Evolutionary conservation across 2,797 vertebrate species (phyloP).

Genomic region (Hydrophis major): DNA sequence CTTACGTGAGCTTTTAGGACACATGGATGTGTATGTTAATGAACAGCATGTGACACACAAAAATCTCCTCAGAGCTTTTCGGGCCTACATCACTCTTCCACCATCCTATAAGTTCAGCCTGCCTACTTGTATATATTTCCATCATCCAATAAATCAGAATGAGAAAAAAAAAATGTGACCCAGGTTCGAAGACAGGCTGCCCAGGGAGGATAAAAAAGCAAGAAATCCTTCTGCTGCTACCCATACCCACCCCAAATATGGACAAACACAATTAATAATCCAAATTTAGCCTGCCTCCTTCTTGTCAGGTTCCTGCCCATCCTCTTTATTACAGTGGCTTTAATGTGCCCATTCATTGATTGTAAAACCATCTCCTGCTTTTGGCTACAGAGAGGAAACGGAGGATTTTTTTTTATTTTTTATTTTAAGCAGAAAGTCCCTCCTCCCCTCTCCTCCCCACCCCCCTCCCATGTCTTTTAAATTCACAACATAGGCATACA

Average conservation of each 20-base stretch:
- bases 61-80: background rate
- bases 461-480: background rate
- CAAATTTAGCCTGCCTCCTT: background rate
- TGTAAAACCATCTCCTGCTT: background rate
- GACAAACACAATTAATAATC: conserved; percentile 12
- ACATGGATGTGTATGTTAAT: background rate
- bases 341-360: conserved; percentile 7
- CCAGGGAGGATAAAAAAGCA: background rate
- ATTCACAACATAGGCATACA: conserved; percentile 2
- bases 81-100: background rate
- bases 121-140: conserved; percentile 1
- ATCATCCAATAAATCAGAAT: background rate
- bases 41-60: background rate
- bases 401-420: background rate
- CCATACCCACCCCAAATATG: background rate
- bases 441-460: background rate
- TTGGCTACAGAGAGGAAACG: background rate
- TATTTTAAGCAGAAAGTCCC: background rate
- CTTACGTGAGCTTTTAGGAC: background rate
- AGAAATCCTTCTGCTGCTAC: background rate
- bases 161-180: background rate
- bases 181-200: background rate
- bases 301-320: conserved; percentile 2
- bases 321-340: background rate
- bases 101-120: background rate